A percentile compares a stretch with the other conserved stretches of the same genome.
Conservation (phyloP, 2,888 invertebrate species). For the Congeria kusceri region DNA sequence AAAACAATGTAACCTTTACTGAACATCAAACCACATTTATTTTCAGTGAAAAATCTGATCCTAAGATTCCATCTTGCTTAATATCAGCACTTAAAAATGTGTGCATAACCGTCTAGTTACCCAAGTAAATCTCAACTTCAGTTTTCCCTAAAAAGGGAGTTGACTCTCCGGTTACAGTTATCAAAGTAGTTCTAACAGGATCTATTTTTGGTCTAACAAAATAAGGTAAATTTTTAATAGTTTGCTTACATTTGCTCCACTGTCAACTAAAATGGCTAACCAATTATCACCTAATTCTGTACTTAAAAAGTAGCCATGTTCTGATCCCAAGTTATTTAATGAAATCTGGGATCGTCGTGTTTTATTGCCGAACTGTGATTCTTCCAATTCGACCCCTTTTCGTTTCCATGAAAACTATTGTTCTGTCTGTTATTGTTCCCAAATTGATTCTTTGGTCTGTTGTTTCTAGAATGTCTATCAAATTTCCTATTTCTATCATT, state of each 20-base stretch:
- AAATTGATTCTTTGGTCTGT: background rate
- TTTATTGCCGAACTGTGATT: constrained; percentile 21
- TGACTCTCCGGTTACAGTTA: constrained; percentile 26
- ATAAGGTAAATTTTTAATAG: constrained; percentile 17
- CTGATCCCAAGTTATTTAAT: constrained; percentile 22
- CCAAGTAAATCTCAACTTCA: constrained; percentile 13
- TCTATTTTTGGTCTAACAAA: background rate
- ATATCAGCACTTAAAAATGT: constrained; percentile 28
- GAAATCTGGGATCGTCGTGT: constrained; percentile 16
- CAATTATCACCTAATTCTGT: constrained; percentile 13
- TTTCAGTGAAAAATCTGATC: constrained; percentile 8
- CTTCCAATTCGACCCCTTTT: constrained; percentile 23
- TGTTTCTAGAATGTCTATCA: background rate
- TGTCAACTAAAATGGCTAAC: constrained; percentile 27
- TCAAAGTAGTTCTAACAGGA: constrained; percentile 15
- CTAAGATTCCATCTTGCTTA: constrained; percentile 11
- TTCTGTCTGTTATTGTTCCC: background rate
- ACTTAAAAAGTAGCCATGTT: constrained; percentile 35
- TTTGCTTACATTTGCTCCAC: constrained; percentile 30
- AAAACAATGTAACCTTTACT: constrained; percentile 35
- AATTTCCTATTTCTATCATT: background rate
- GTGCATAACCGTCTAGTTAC: constrained; percentile 16
- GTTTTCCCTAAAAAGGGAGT: constrained; percentile 31
- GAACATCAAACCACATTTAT: constrained; percentile 33
- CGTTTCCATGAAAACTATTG: constrained; percentile 21